Percentiles rank a stretch among this genome's conserved stretches.
Evolutionary conservation across 2,797 vertebrate genomes (phyloP).

Genomic region (Girardinus metallicus): DNA sequence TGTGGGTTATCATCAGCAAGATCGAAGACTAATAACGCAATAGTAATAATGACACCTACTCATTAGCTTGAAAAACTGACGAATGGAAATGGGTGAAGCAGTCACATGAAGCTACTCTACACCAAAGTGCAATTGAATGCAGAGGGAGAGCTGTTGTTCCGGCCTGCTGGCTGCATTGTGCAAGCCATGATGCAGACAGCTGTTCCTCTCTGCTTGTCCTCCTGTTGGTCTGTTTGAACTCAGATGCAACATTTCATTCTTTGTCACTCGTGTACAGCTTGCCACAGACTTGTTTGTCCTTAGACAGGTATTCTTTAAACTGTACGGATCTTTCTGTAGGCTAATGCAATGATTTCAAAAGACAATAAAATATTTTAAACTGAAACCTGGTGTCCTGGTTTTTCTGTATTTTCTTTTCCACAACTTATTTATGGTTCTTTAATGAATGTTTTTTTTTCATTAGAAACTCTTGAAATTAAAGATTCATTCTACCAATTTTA

Average conservation of each 20-base stretch:
- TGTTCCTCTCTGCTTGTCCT: conserved; percentile 51
- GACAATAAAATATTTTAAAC: conserved; percentile 79
- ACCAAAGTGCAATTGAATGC: conserved; percentile 79
- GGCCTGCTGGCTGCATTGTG: conserved; percentile 62
- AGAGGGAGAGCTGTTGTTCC: conserved; percentile 78
- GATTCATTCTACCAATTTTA: not conserved
- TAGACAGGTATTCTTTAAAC: conserved; percentile 80
- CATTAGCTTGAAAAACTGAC: conserved; percentile 26
- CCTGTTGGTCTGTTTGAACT: conserved; percentile 66
- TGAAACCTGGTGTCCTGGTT: not conserved
- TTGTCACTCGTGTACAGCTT: conserved; percentile 69
- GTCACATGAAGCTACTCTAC: conserved; percentile 70
- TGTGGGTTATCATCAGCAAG: not conserved
- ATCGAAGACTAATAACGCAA: not conserved
- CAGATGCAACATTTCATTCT: conserved; percentile 64
- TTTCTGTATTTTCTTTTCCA: not conserved
- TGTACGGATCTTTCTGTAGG: conserved; percentile 79
- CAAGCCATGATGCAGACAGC: conserved; percentile 67
- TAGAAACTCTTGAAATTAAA: not conserved
- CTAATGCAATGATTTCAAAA: conserved; percentile 82
- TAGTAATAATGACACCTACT: not conserved
- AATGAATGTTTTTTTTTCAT: not conserved
- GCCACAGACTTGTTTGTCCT: conserved; percentile 76
- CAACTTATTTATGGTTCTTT: not conserved
- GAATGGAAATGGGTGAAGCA: conserved; percentile 41